Conservation (phyloP, 1,140 invertebrate species). For the Forficula auricularia region DNA sequence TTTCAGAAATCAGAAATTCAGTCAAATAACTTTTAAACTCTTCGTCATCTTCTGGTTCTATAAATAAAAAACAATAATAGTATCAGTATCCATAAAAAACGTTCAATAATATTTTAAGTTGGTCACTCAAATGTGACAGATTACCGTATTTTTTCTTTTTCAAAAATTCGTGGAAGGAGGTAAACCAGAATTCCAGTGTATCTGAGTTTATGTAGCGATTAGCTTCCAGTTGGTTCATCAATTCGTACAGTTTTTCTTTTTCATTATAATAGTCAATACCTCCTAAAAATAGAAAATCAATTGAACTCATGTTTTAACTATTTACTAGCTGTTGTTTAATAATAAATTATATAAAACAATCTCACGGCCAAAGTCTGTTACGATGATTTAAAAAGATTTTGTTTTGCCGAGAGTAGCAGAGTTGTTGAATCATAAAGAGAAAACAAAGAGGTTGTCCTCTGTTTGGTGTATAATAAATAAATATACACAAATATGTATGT, state of each 20-base stretch:
- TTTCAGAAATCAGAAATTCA: slow-evolving; percentile 25
- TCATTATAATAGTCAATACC: slow-evolving; percentile 27
- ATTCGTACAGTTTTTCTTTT: slow-evolving; percentile 15
- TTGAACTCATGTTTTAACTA: background rate
- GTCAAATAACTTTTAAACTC: slow-evolving; percentile 25
- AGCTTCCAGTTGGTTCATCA: slow-evolving; percentile 18
- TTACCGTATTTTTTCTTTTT: slow-evolving; percentile 18
- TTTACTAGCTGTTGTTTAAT: background rate
- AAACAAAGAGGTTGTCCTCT: no score
- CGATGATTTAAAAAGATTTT: no score
- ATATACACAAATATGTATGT: no score
- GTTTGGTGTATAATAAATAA: no score
- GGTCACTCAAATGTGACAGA: background rate
- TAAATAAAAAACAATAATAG: slow-evolving; percentile 5
- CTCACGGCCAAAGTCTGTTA: no score
- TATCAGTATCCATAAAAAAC: no score
- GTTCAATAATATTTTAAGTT: no score
- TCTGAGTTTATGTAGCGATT: slow-evolving; percentile 26
- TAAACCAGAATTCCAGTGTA: slow-evolving; percentile 27
- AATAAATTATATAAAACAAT: background rate
- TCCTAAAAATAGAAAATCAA: slow-evolving; percentile 10
- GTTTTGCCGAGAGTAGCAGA: no score
- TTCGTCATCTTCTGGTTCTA: slow-evolving; percentile 20
- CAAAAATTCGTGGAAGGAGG: slow-evolving; percentile 22
- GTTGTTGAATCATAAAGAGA: no score